Conservation (phyloP, 2,113 vertebrate species). For the Chloropsis hardwickii region DNA sequence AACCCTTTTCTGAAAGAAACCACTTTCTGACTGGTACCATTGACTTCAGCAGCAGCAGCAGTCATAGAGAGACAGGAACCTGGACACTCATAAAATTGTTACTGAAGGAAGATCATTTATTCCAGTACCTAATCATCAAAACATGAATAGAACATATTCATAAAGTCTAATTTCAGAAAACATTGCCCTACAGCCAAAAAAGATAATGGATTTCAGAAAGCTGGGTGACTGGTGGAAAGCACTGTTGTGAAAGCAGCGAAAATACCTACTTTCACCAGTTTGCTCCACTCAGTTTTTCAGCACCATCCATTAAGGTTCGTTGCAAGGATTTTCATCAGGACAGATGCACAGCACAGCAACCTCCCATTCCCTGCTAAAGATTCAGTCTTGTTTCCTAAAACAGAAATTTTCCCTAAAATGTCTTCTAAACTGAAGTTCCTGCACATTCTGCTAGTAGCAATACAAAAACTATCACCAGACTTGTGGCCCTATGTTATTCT, state of each 20-base stretch:
- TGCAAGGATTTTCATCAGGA: neutral
- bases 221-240: neutral
- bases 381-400: neutral
- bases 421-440: neutral
- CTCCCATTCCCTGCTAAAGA: neutral
- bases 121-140: neutral
- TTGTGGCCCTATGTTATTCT: neutral
- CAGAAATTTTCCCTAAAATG: neutral
- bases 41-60: neutral
- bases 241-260: neutral
- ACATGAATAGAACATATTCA: neutral
- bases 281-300: neutral
- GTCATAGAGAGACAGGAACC: neutral
- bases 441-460: neutral
- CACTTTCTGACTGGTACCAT: neutral
- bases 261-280: neutral
- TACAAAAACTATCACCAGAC: neutral
- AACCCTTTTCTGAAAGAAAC: neutral
- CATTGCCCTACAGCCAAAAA: neutral
- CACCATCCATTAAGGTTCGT: rapidly evolving
- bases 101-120: neutral
- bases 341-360: neutral
- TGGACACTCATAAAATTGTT: neutral
- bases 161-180: neutral
- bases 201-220: neutral